phyloP scores from a whole-genome alignment of 1,140 invertebrate species.

The Varroa destructor region DNA sequence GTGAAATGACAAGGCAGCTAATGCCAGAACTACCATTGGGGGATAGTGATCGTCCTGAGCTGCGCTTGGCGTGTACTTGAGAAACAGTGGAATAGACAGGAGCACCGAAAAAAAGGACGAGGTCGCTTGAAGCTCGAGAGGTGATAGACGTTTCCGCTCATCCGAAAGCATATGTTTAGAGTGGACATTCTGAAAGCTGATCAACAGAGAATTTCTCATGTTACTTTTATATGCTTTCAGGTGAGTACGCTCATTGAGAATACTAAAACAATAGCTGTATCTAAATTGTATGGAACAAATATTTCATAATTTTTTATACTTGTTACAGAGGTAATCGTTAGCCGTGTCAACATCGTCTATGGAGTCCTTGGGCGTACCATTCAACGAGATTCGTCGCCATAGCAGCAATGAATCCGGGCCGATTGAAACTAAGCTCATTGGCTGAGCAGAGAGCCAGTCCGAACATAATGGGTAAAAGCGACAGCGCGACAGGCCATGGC shows the following conservation, averaged over 20 bases:
- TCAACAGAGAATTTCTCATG: constrained; percentile 37
- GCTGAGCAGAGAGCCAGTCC: constrained; percentile 66
- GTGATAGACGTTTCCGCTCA: constrained; percentile 6
- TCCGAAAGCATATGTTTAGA: constrained; percentile 58
- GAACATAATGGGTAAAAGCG: constrained; percentile 67
- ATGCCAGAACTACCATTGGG: constrained; percentile 48
- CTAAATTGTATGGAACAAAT: too few relatives aligned
- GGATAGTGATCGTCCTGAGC: constrained; percentile 7
- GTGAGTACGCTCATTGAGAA: too few relatives aligned
- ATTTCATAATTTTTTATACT: not conserved
- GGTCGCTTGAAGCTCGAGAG: constrained; percentile 21
- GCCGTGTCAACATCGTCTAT: not conserved
- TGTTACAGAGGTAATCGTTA: not conserved
- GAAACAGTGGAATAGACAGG: constrained; percentile 4
- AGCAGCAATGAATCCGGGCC: constrained; percentile 60
- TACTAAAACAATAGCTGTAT: too few relatives aligned
- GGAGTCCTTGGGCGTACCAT: constrained; percentile 46
- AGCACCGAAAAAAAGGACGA: constrained; percentile 21
- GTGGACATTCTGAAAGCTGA: constrained; percentile 65
- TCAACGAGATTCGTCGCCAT: constrained; percentile 68
- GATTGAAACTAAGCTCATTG: constrained; percentile 67
- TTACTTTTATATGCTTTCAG: too few relatives aligned
- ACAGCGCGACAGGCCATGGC: constrained; percentile 59
- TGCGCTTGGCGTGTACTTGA: constrained; percentile 8
- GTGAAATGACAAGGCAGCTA: constrained; percentile 71